Evolutionary conservation across 2,888 invertebrate genomes (phyloP).

Genomic region (Drosophila recens): DNA sequence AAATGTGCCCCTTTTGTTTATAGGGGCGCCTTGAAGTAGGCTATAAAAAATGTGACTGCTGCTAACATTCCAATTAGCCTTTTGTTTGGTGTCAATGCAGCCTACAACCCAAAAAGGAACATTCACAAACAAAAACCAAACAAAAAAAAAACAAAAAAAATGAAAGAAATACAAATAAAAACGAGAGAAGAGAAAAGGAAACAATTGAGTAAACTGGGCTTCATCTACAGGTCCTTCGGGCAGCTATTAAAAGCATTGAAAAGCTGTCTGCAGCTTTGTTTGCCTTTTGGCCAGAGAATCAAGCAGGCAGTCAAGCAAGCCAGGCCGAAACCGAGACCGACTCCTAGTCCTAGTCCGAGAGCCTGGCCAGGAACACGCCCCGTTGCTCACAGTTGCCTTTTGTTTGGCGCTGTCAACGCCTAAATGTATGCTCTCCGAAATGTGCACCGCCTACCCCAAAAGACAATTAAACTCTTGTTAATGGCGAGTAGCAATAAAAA

Average conservation of each 20-base stretch:
- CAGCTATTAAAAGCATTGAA: constrained; percentile 40
- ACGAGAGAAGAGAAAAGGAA: constrained; percentile 16
- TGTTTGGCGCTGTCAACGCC: constrained; percentile 63
- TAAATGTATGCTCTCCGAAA: constrained; percentile 53
- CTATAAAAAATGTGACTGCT: constrained; percentile 52
- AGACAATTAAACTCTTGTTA: constrained; percentile 65
- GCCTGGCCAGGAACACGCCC: constrained; percentile 14
- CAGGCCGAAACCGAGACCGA: background rate
- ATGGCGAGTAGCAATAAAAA: constrained; percentile 54
- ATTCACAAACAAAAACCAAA: constrained; percentile 7
- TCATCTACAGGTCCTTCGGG: constrained; percentile 47
- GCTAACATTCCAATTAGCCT: constrained; percentile 75
- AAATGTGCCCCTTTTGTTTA: constrained; percentile 37
- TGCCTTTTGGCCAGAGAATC: constrained; percentile 35
- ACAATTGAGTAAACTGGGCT: constrained; percentile 50
- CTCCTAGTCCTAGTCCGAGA: background rate
- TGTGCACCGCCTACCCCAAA: constrained; percentile 33
- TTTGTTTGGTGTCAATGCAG: constrained; percentile 76
- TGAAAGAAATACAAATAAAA: background rate
- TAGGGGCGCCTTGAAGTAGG: constrained; percentile 18
- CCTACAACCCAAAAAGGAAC: constrained; percentile 35
- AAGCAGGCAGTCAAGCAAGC: background rate
- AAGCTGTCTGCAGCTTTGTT: constrained; percentile 55
- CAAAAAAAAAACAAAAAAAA: background rate
- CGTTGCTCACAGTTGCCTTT: constrained; percentile 51